Conservation (phyloP, 2,888 invertebrate species). For the Pterostichus niger region DNA sequence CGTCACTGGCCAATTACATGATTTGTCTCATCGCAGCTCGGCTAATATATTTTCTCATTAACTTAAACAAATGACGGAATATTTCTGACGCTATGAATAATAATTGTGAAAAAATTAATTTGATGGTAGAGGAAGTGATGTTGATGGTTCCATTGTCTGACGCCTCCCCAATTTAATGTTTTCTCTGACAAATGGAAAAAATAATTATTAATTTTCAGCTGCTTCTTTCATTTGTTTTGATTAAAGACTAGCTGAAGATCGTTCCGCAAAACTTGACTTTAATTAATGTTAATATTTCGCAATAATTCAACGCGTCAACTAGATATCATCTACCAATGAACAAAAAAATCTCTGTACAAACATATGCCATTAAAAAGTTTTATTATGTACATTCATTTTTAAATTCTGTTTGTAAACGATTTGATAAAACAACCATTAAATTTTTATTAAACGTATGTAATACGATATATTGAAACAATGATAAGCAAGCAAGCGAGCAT, state of each 20-base stretch:
- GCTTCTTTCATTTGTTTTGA: conserved; percentile 44
- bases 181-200: conserved; percentile 51
- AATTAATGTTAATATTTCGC: conserved; percentile 44
- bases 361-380: background rate
- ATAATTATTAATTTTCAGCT: conserved; percentile 52
- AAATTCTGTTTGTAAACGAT: conserved; percentile 19
- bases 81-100: conserved; percentile 72
- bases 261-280: conserved; percentile 41
- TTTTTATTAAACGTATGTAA: conserved; percentile 45
- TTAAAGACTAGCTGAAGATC: conserved; percentile 42
- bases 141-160: conserved; percentile 22
- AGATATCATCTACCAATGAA: conserved; percentile 10
- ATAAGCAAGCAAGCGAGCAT: conserved; percentile 32
- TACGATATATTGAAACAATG: conserved; percentile 27
- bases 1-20: conserved; percentile 73
- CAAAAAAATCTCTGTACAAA: background rate
- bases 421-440: conserved; percentile 33
- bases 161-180: conserved; percentile 47
- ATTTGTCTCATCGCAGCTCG: conserved; percentile 71
- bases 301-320: conserved; percentile 40
- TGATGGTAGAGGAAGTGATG: conserved; percentile 51
- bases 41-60: conserved; percentile 73
- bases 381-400: conserved; percentile 13
- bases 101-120: conserved; percentile 72
- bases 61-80: conserved; percentile 72